Evolutionary conservation across 2,797 vertebrate genomes (phyloP).

Genomic region (Falco columbarius): DNA sequence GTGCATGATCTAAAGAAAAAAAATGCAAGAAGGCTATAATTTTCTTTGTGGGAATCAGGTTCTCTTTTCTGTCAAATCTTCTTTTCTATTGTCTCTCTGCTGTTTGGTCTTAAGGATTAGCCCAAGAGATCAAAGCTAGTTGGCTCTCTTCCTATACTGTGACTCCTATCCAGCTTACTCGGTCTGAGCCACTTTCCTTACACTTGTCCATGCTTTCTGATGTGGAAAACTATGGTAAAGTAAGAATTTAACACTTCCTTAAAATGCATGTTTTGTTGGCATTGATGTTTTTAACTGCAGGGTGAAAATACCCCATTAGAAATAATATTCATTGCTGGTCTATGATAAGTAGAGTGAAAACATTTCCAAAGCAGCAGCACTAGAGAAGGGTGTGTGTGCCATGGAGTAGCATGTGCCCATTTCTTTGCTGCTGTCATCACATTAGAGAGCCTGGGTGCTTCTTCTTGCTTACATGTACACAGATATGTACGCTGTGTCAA

Average conservation of each 20-base stretch:
- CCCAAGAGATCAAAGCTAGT: not conserved
- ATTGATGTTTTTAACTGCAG: not conserved
- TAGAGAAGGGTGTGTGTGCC: not conserved
- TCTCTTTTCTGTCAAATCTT: not conserved
- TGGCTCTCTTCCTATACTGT: not conserved
- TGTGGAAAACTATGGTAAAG: not conserved
- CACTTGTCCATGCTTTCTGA: not conserved
- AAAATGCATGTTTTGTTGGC: not conserved
- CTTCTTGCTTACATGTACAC: not conserved
- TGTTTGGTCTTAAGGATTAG: not conserved
- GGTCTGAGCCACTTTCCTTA: not conserved
- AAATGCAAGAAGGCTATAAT: not conserved
- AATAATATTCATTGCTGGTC: not conserved
- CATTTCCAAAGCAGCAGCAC: not conserved
- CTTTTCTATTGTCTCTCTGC: not conserved
- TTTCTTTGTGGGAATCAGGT: not conserved
- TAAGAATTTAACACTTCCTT: not conserved
- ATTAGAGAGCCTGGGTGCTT: not conserved
- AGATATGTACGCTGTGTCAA: not conserved
- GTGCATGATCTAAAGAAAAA: not conserved
- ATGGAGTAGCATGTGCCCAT: not conserved
- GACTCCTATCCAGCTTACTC: not conserved
- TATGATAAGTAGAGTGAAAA: not conserved
- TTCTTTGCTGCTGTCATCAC: not conserved
- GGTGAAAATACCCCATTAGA: not conserved